phyloP scores from a whole-genome alignment of 2,113 vertebrate species.

The Perccottus glenii region DNA sequence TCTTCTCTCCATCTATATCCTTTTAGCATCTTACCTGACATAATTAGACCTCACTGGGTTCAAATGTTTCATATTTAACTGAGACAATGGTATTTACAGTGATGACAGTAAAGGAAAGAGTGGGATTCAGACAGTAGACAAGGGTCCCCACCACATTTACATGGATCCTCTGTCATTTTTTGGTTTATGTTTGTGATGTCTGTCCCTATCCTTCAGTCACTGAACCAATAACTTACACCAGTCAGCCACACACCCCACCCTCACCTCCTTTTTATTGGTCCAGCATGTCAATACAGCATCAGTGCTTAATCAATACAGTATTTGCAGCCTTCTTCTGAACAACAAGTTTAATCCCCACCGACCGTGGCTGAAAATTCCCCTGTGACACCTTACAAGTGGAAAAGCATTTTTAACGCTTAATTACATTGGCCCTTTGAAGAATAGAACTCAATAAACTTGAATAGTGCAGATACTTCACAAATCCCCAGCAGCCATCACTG shows the following conservation, averaged over 20 bases:
- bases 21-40: too few species aligned
- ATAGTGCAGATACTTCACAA: not conserved
- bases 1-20: too few species aligned
- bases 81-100: too few species aligned
- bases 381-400: conserved; percentile 9
- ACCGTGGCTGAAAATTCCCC: conserved; percentile 32
- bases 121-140: too few species aligned
- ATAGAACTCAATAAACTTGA: conserved; percentile 5
- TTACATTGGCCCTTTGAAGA: conserved; percentile 24
- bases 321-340: conserved; percentile 33
- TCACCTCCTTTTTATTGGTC: conserved; percentile 32
- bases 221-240: not conserved
- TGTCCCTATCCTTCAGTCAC: not conserved
- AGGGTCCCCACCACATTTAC: too few species aligned
- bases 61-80: too few species aligned
- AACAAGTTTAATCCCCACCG: conserved; percentile 34
- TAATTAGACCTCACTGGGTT: too few species aligned
- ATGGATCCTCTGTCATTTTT: too few species aligned
- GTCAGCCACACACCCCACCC: not conserved
- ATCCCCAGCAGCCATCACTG: conserved; percentile 8
- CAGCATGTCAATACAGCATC: conserved; percentile 47
- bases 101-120: too few species aligned
- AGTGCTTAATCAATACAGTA: conserved; percentile 54
- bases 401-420: conserved; percentile 40
- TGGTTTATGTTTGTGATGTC: too few species aligned